These are phyloP conservation scores for Catagonus wagneri DNA, from an alignment of 2,113 vertebrate genomes.

Conservation along the genomic window DNA sequence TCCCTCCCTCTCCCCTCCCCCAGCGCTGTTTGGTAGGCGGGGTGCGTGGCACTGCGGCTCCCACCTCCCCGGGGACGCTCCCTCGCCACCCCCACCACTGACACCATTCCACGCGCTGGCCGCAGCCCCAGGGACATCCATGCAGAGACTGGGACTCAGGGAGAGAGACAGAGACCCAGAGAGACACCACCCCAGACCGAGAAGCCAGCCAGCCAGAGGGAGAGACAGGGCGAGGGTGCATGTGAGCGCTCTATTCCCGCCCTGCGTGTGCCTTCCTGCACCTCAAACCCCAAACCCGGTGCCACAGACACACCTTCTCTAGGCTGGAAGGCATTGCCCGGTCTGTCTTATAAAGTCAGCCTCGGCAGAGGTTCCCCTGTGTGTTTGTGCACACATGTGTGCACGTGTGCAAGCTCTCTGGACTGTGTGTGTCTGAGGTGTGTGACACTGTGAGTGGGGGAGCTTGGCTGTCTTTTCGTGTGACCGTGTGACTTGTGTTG, in stretches of 20 bases:
- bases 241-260: background rate
- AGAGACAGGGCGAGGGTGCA: background rate
- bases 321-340: background rate
- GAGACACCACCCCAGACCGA: background rate
- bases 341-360: background rate
- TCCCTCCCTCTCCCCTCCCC: slow-evolving; percentile 52
- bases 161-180: slow-evolving; percentile 26
- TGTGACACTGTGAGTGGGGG: background rate
- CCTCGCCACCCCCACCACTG: slow-evolving; percentile 34
- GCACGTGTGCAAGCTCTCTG: background rate
- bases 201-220: background rate
- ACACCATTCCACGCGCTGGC: slow-evolving; percentile 10
- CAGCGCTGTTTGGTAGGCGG: slow-evolving; percentile 79
- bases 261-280: background rate
- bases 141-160: slow-evolving; percentile 28
- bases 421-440: background rate
- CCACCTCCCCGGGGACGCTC: slow-evolving; percentile 77
- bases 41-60: slow-evolving; percentile 81
- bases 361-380: background rate
- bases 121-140: slow-evolving; percentile 67
- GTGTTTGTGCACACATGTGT: too few species aligned
- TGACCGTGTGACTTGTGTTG: background rate
- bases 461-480: background rate
- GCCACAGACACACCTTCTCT: background rate
- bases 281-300: background rate